Evolutionary conservation across 2,113 vertebrate genomes (phyloP).

Genomic region (Pelecanus crispus): DNA sequence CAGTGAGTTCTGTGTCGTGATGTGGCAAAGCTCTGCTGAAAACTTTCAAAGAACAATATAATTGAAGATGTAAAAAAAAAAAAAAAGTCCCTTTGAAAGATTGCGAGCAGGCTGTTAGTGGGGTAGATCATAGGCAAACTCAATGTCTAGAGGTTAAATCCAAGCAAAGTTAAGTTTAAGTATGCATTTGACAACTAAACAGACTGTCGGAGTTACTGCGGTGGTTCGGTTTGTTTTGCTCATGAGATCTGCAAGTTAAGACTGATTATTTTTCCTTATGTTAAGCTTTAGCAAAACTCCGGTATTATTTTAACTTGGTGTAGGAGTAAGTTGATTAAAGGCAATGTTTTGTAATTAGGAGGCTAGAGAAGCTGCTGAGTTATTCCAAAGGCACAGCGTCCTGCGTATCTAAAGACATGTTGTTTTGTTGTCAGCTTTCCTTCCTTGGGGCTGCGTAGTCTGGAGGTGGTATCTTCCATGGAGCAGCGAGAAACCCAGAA

Average conservation of each 20-base stretch:
- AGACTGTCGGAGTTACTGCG: neutral
- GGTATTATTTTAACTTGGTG: neutral
- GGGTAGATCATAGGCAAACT: too few species aligned
- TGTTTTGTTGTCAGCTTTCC: neutral
- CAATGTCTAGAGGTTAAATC: neutral
- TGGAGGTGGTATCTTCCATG: neutral
- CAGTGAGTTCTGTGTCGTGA: neutral
- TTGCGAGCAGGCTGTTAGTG: accelerated
- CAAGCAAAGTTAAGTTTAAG: neutral
- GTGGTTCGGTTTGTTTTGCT: neutral
- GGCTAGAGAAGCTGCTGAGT: neutral
- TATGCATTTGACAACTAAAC: neutral
- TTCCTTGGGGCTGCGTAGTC: too few species aligned
- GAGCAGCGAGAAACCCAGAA: neutral
- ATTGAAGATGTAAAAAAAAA: neutral
- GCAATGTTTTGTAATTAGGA: neutral
- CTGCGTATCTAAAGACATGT: neutral
- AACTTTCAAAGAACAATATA: neutral
- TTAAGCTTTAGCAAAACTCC: neutral
- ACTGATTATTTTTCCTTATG: neutral
- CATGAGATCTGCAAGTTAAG: neutral
- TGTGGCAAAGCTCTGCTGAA: neutral
- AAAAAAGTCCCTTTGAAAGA: neutral
- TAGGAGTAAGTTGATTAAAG: neutral
- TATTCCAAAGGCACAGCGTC: neutral